Conservation (phyloP, 2,797 vertebrate genomes). For the Eupleurogrammus muticus region DNA sequence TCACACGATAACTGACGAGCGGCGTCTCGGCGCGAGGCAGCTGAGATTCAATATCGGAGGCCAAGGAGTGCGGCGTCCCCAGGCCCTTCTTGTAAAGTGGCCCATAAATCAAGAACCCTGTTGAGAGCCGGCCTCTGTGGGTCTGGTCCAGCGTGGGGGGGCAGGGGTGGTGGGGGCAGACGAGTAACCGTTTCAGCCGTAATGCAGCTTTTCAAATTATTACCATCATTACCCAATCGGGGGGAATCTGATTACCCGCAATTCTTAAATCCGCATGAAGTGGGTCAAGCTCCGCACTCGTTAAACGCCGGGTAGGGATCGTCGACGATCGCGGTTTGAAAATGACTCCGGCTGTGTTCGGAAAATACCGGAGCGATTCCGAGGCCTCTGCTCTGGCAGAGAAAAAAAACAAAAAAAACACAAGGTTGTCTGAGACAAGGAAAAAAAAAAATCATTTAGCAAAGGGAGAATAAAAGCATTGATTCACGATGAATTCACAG, state of each 20-base stretch:
- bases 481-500: not conserved
- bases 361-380: not conserved
- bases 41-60: slow-evolving; percentile 73
- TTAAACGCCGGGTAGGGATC: not conserved
- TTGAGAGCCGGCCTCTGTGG: slow-evolving; percentile 72
- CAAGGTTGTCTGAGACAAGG: too few relatives aligned
- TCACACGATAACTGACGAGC: slow-evolving; percentile 62
- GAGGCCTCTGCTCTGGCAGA: not conserved
- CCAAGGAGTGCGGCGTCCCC: slow-evolving; percentile 69
- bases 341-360: not conserved
- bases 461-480: not conserved
- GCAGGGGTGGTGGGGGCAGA: slow-evolving; percentile 4
- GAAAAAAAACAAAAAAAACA: too few relatives aligned
- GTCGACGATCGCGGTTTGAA: not conserved
- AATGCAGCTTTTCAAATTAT: slow-evolving; percentile 52
- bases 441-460: not conserved
- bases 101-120: slow-evolving; percentile 80
- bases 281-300: slow-evolving; percentile 18
- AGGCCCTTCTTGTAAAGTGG: slow-evolving; percentile 76
- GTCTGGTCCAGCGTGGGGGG: slow-evolving; percentile 56
- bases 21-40: slow-evolving; percentile 64
- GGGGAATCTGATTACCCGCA: slow-evolving; percentile 45
- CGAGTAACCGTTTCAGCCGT: slow-evolving; percentile 7
- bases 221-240: slow-evolving; percentile 52
- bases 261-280: slow-evolving; percentile 38